These are phyloP conservation scores for Linyphia triangularis DNA, from an alignment of 2,888 invertebrate genomes.

Conservation along the genomic window DNA sequence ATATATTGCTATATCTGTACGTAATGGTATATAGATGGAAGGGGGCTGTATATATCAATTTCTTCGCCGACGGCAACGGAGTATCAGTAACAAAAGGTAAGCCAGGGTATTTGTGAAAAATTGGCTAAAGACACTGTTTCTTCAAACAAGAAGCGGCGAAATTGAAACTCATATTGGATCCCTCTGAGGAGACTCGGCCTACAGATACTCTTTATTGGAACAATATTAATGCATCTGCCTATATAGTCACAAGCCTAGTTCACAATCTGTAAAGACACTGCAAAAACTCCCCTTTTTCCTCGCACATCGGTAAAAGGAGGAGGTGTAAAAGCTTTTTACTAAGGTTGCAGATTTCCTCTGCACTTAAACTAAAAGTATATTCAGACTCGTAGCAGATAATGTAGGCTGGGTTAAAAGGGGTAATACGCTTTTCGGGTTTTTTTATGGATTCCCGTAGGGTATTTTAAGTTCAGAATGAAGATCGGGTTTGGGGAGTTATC, in stretches of 20 bases:
- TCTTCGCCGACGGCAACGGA: conserved; percentile 34
- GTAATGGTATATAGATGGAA: conserved; percentile 28
- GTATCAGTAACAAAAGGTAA: conserved; percentile 48
- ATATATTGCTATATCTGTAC: conserved; percentile 23
- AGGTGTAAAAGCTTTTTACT: conserved; percentile 43
- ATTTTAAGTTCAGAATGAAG: not conserved
- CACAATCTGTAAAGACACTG: conserved; percentile 25
- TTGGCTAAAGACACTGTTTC: conserved; percentile 38
- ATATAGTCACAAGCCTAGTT: not conserved
- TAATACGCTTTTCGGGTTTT: conserved; percentile 26
- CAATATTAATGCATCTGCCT: conserved; percentile 41
- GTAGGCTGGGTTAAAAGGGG: conserved; percentile 10
- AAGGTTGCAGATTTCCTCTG: not conserved
- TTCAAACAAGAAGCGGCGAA: conserved; percentile 11
- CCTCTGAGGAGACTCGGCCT: conserved; percentile 7
- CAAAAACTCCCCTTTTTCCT: not conserved
- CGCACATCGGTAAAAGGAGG: not conserved
- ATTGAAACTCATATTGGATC: conserved; percentile 57
- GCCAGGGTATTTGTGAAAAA: conserved; percentile 53
- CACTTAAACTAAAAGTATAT: conserved; percentile 24
- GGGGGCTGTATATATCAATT: conserved; percentile 45
- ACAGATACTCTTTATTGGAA: conserved; percentile 16
- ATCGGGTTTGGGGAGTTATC: not conserved
- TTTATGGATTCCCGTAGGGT: conserved; percentile 13
- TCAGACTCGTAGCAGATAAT: conserved; percentile 11